Percentiles rank a stretch among this genome's conserved stretches.
phyloP scores from a whole-genome alignment of 92 coral and sea anemone species.

The Porites cylindrica region DNA sequence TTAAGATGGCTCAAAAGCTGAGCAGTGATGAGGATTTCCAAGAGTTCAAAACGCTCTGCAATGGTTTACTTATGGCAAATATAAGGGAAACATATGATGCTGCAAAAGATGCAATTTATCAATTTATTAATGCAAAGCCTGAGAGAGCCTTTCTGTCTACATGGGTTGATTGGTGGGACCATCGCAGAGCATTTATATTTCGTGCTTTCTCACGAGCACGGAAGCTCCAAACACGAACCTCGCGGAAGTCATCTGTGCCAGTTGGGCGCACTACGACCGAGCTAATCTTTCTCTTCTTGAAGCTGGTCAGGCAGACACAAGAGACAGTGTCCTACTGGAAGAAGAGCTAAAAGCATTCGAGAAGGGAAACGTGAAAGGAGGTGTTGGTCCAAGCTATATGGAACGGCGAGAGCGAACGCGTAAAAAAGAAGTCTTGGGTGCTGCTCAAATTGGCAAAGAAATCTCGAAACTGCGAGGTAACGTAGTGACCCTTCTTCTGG shows the following conservation, averaged over 20 bases:
- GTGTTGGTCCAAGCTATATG: conserved; percentile 27
- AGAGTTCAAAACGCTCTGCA: conserved; percentile 15
- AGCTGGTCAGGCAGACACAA: conserved; percentile 10
- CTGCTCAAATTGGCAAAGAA: background rate
- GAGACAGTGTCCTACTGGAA: conserved; percentile 16
- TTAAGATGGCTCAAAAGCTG: conserved; percentile 35
- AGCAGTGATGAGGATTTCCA: conserved; percentile 4
- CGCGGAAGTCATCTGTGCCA: conserved; percentile 25
- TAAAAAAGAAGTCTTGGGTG: background rate
- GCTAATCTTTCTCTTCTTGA: conserved; percentile 15
- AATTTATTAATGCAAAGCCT: conserved; percentile 47
- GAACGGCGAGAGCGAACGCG: background rate
- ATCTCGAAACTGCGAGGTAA: background rate
- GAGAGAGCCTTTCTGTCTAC: conserved; percentile 48
- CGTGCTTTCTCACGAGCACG: conserved; percentile 29
- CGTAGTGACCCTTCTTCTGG: conserved; percentile 16
- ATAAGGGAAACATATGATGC: conserved; percentile 29
- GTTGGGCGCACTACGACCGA: conserved; percentile 19
- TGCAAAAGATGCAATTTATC: conserved; percentile 21
- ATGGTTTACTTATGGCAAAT: conserved; percentile 26
- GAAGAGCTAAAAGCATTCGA: conserved; percentile 13
- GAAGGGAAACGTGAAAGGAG: background rate
- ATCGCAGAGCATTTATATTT: conserved; percentile 36
- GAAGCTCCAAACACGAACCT: conserved; percentile 23
- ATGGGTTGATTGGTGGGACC: conserved; percentile 63